These are phyloP conservation scores for Phalanger gymnotis DNA, from an alignment of 2,797 vertebrate species.

Conservation along the genomic window DNA sequence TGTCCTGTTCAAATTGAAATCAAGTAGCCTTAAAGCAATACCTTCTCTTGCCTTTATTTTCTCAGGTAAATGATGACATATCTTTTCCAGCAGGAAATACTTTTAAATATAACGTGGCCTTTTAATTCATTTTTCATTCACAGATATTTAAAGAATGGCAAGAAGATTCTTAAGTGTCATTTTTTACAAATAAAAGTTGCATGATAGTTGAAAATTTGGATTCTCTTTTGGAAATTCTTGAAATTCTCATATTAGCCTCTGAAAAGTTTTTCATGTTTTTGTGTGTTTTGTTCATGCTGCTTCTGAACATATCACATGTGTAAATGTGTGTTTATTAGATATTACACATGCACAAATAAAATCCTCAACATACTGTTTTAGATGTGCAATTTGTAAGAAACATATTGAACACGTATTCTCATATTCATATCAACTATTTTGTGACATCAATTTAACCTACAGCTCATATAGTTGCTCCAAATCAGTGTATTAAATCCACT, in stretches of 20 bases:
- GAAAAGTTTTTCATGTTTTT: neutral
- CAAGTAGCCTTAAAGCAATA: neutral
- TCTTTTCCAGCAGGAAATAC: conserved; percentile 17
- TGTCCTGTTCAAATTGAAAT: neutral
- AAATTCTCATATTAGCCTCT: neutral
- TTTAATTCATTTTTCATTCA: conserved; percentile 42
- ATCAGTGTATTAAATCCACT: conserved; percentile 54
- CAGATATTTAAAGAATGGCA: neutral
- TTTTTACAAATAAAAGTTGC: conserved; percentile 20
- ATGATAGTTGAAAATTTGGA: conserved; percentile 4
- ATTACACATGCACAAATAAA: neutral
- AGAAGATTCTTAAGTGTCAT: conserved; percentile 1
- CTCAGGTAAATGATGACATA: neutral
- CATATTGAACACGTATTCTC: conserved; percentile 47
- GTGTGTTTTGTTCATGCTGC: neutral
- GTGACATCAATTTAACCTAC: conserved; percentile 20
- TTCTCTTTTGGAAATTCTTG: neutral
- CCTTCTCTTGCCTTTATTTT: neutral
- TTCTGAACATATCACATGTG: neutral
- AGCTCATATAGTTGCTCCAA: conserved; percentile 39
- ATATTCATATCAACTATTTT: conserved; percentile 44
- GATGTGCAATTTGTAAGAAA: conserved; percentile 17
- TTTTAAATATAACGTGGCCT: conserved; percentile 46
- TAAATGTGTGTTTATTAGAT: neutral
- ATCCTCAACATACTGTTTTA: conserved; percentile 34